Conservation (phyloP, 2,797 vertebrate species). For the Labeo calbasu region DNA sequence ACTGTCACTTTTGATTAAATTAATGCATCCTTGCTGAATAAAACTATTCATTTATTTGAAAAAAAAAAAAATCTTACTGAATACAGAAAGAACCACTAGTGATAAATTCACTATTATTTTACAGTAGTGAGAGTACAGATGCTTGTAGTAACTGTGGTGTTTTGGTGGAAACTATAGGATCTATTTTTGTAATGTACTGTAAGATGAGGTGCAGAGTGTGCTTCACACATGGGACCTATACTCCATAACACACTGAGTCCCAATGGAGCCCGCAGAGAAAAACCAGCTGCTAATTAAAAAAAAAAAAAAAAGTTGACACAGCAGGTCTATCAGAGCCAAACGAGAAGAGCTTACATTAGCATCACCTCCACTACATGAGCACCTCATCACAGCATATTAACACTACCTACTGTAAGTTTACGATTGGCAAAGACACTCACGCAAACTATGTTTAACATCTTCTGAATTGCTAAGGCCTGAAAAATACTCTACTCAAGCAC, state of each 20-base stretch:
- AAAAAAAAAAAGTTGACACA: constrained; percentile 54
- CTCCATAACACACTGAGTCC: constrained; percentile 53
- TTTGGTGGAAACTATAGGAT: constrained; percentile 1
- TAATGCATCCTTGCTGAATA: no score
- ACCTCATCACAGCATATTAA: constrained; percentile 45
- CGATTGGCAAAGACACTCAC: background rate
- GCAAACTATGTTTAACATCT: background rate
- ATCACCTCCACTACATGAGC: constrained; percentile 20
- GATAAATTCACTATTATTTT: background rate
- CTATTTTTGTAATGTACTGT: constrained; percentile 20
- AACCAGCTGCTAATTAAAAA: constrained; percentile 54
- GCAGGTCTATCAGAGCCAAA: constrained; percentile 49
- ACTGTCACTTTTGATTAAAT: no score
- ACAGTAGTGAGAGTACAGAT: background rate
- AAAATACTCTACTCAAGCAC: constrained; percentile 1
- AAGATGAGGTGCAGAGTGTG: constrained; percentile 38
- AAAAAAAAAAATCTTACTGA: background rate
- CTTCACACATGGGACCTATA: constrained; percentile 55
- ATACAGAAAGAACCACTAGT: background rate
- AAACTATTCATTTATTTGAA: no score
- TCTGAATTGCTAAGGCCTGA: background rate
- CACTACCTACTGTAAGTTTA: constrained; percentile 8
- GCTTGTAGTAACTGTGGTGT: background rate
- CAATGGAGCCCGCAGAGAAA: constrained; percentile 42
- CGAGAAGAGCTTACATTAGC: constrained; percentile 45